Evolutionary conservation across 1,140 invertebrate genomes (phyloP).

Genomic region (Alviniconcha marisindica): DNA sequence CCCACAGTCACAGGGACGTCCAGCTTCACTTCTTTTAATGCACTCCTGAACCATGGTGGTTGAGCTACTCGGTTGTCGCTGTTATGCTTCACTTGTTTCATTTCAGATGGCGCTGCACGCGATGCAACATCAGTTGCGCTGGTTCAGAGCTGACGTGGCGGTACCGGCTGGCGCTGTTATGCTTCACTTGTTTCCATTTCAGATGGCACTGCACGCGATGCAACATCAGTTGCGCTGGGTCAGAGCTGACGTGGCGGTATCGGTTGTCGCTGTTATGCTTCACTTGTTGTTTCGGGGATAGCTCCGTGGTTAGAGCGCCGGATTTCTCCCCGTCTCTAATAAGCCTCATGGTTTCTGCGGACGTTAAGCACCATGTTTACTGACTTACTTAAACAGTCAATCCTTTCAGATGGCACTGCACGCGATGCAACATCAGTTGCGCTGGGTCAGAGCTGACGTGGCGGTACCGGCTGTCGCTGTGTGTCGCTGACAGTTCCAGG

Average conservation of each 20-base stretch:
- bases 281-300: too few species aligned
- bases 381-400: too few species aligned
- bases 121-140: constrained; percentile 23
- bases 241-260: constrained; percentile 29
- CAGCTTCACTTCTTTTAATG: too few species aligned
- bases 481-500: constrained; percentile 23
- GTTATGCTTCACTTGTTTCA: too few species aligned
- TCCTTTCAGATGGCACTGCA: constrained; percentile 32
- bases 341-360: too few species aligned
- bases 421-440: constrained; percentile 24
- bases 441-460: constrained; percentile 7
- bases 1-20: too few species aligned
- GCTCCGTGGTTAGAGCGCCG: too few species aligned
- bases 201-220: constrained; percentile 34
- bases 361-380: too few species aligned
- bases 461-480: constrained; percentile 35
- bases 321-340: too few species aligned
- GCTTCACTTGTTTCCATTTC: too few species aligned
- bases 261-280: constrained; percentile 31
- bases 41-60: too few species aligned
- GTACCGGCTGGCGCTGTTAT: constrained; percentile 33
- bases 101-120: constrained; percentile 30
- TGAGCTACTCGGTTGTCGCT: constrained; percentile 35
- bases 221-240: constrained; percentile 14
- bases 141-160: constrained; percentile 22